Evolutionary conservation across 2,888 invertebrate species (phyloP).

Genomic region (Scaptomyza caliginosa): DNA sequence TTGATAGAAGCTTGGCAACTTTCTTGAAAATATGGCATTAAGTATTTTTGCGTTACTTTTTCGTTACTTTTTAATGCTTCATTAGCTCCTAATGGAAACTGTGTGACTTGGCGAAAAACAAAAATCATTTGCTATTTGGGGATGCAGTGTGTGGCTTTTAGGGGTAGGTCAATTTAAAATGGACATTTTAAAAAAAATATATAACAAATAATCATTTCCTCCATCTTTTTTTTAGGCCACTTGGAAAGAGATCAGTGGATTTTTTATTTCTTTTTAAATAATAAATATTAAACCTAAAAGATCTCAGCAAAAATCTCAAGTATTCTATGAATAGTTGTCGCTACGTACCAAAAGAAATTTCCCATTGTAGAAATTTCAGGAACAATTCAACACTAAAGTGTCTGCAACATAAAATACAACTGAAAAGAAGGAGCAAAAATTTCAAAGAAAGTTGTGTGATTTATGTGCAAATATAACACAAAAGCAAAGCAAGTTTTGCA

Average conservation of each 20-base stretch:
- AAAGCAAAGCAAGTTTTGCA: slow-evolving; percentile 59
- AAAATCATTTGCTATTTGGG: not conserved
- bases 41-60: slow-evolving; percentile 56
- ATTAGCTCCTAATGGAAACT: slow-evolving; percentile 78
- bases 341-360: not conserved
- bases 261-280: no score
- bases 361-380: slow-evolving; percentile 1
- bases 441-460: slow-evolving; percentile 71
- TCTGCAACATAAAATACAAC: slow-evolving; percentile 34
- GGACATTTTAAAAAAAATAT: not conserved
- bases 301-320: not conserved
- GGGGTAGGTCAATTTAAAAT: not conserved
- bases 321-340: not conserved
- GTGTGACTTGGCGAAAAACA: slow-evolving; percentile 56
- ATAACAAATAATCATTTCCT: not conserved
- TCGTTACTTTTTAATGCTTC: slow-evolving; percentile 77
- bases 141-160: not conserved
- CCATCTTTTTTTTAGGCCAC: not conserved
- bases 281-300: not conserved
- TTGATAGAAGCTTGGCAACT: slow-evolving; percentile 52
- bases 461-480: slow-evolving; percentile 74
- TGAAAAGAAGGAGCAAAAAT: slow-evolving; percentile 52
- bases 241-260: not conserved
- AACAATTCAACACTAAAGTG: slow-evolving; percentile 25
- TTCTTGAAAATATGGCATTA: slow-evolving; percentile 70